Base-by-base conservation (phyloP, 2,113 vertebrate species). In the Chrysemys picta region DNA sequence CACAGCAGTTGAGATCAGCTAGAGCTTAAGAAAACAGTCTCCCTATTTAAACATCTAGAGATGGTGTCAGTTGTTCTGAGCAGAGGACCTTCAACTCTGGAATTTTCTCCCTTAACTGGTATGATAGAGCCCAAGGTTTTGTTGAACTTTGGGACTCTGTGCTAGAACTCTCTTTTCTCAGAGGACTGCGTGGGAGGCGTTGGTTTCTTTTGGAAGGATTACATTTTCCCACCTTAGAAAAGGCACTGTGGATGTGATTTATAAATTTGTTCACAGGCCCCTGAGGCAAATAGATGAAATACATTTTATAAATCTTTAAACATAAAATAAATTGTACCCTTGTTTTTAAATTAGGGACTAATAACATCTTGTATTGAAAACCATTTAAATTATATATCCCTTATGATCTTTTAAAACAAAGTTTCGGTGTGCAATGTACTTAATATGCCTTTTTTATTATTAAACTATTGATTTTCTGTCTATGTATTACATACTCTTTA, bases 211-310 rank as follows among this genome's bases (percentile, higher is more conserved):
- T 9, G 5, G 16, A 10, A 89, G 49, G 21, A 56, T 5, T 21
- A 3, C 5, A 65, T 31, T 50, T 62, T n/a, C 35, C 75, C 8
- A 2, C 3, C 22, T 81, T 42, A 82, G 25, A 82, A 93, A 89
- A 75, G 2, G 50, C 90, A 75, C 45, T 8, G 1, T 47, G 62
- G 50, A 8, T 59, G 16, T 35, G 10, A 27, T 72, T 56, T 89
- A 84, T 59, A 69, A 50, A 90, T 76, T 88, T 84, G 8, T 53
- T 4, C 52, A 31, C 3, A 1, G 0, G 47, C 65, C 35, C 25
- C 29, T 62, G 27, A 69, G 90, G 53, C 0, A 1, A 59, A 45
- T 3, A 4, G 7, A 75, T 56, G 7, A 80, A 24, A 5, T 0
- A 21, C 1, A 49, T 19, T 80, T 25, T 9, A 31, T 75, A 47